Conservation (phyloP, 2,888 invertebrate genomes). For the Protophormia terraenovae region DNA sequence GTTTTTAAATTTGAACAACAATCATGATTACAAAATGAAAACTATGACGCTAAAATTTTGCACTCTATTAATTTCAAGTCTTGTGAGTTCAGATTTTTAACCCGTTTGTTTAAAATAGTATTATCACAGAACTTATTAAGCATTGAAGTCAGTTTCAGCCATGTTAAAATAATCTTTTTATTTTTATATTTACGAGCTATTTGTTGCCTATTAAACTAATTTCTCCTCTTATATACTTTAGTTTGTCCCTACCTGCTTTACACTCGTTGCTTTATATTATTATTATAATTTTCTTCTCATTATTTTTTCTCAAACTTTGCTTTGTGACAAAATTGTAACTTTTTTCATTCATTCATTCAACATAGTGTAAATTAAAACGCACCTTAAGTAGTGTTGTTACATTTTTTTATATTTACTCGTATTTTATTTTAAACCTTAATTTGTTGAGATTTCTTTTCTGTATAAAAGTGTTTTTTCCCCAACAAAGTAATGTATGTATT, state of each 20-base stretch:
- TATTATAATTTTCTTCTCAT: not conserved
- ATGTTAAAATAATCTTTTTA: no score
- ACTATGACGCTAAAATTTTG: no score
- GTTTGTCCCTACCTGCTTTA: not conserved
- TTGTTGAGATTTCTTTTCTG: slow-evolving; percentile 36
- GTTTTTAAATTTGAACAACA: no score
- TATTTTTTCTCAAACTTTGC: not conserved
- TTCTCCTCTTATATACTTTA: not conserved
- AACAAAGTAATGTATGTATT: slow-evolving; percentile 10
- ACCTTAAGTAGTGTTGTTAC: slow-evolving; percentile 36
- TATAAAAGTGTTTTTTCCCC: slow-evolving; percentile 8
- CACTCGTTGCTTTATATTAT: not conserved
- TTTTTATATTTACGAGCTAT: no score
- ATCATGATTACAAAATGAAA: no score
- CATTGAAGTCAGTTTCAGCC: no score
- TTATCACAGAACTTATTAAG: no score
- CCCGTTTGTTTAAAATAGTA: no score
- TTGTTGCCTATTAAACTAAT: no score
- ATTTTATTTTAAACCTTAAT: not conserved
- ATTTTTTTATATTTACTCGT: not conserved
- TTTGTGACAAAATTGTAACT: slow-evolving; percentile 30
- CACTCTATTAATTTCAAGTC: no score
- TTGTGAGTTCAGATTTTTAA: no score
- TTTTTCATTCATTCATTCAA: not conserved
- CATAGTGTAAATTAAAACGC: slow-evolving; percentile 53